Evolutionary conservation across 2,888 invertebrate species (phyloP).

Genomic region (Trilocha varians): DNA sequence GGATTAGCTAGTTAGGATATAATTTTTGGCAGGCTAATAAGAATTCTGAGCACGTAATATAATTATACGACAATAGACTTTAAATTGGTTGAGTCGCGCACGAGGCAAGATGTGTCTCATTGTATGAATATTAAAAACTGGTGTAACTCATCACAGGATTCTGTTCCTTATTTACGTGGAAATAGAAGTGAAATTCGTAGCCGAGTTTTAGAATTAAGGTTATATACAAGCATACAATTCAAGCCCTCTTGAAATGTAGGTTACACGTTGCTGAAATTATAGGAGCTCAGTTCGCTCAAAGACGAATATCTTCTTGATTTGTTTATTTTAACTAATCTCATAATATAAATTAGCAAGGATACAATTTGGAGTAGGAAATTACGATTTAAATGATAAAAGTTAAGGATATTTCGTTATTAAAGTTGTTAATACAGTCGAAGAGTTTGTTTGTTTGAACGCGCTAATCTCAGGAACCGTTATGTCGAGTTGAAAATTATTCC

Average conservation of each 20-base stretch:
- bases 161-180: slow-evolving; percentile 2
- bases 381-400: too few species aligned
- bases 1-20: slow-evolving; percentile 23
- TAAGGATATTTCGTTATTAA: too few species aligned
- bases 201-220: slow-evolving; percentile 9
- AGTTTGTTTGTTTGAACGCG: too few species aligned
- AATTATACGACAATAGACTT: slow-evolving; percentile 49
- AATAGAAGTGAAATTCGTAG: slow-evolving; percentile 9
- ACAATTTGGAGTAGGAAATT: too few species aligned
- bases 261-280: slow-evolving; percentile 8
- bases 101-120: slow-evolving; percentile 36
- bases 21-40: slow-evolving; percentile 25
- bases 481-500: too few species aligned
- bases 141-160: slow-evolving; percentile 4
- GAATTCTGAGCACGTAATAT: slow-evolving; percentile 42
- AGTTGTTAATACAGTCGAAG: too few species aligned
- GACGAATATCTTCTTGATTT: not conserved
- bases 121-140: slow-evolving; percentile 45
- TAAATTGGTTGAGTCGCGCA: slow-evolving; percentile 33
- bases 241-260: slow-evolving; percentile 20
- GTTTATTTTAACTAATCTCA: too few species aligned
- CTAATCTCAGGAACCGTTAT: too few species aligned
- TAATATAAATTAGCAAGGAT: too few species aligned
- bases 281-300: not conserved
- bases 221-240: slow-evolving; percentile 14